phyloP scores from a whole-genome alignment of 1,140 invertebrate genomes.

The Daktulosphaira vitifoliae region DNA sequence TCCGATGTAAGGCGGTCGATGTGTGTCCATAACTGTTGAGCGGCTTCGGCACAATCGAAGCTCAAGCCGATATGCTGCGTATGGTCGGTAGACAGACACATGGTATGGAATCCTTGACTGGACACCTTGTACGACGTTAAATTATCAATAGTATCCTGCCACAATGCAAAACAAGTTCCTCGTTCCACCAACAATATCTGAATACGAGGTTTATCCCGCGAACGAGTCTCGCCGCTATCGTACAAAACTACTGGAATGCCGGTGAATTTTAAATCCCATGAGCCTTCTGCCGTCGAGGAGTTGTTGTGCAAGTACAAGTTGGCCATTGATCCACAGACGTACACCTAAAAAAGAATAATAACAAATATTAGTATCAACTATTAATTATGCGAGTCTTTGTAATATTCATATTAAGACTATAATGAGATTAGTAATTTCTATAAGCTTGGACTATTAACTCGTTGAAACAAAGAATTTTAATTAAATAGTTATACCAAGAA shows the following conservation, averaged over 20 bases:
- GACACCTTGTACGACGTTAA: constrained; percentile 53
- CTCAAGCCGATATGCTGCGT: constrained; percentile 47
- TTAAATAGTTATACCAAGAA: too few relatives aligned
- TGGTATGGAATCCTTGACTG: constrained; percentile 68
- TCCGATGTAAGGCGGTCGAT: constrained; percentile 63
- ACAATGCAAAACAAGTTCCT: constrained; percentile 75
- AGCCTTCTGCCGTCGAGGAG: constrained; percentile 45
- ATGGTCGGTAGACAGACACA: constrained; percentile 66
- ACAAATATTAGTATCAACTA: too few relatives aligned
- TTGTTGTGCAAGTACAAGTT: constrained; percentile 61
- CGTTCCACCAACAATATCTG: constrained; percentile 70
- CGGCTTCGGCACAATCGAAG: constrained; percentile 66
- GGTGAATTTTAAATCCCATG: constrained; percentile 67
- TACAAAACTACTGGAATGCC: constrained; percentile 73
- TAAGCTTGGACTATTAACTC: too few relatives aligned
- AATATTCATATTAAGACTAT: too few relatives aligned
- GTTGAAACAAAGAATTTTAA: too few relatives aligned
- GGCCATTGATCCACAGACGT: constrained; percentile 67
- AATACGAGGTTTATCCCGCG: constrained; percentile 60
- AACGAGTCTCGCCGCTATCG: constrained; percentile 63
- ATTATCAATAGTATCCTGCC: constrained; percentile 72
- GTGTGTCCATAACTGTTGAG: constrained; percentile 59
- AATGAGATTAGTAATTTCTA: too few relatives aligned
- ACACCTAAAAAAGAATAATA: constrained; percentile 54
- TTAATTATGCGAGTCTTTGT: too few relatives aligned